Percentiles rank a stretch among this genome's conserved stretches.
These are phyloP conservation scores for Rousettus leschenaultii DNA, from an alignment of 2,113 vertebrate genomes.

Conservation along the genomic window DNA sequence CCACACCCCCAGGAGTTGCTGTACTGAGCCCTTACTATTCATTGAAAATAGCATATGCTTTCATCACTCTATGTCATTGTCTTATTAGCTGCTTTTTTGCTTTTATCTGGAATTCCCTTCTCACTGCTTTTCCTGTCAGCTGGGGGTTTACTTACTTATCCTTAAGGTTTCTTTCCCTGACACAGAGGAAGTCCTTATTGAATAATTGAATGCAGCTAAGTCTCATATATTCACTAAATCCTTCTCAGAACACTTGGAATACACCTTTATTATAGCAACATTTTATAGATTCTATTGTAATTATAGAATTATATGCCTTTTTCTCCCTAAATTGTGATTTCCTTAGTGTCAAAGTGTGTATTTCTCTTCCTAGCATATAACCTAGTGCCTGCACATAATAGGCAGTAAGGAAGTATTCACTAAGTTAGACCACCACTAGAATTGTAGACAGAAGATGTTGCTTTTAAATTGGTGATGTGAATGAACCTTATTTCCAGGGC, in stretches of 20 bases:
- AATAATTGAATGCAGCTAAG: neutral
- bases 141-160: neutral
- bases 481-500: neutral
- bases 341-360: neutral
- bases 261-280: neutral
- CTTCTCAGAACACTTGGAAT: neutral
- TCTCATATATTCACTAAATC: neutral
- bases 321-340: neutral
- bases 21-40: neutral
- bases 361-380: neutral
- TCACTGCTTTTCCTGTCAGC: neutral
- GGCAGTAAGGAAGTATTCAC: neutral
- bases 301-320: neutral
- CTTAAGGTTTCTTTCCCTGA: neutral
- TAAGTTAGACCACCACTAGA: neutral
- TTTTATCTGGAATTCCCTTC: neutral
- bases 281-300: neutral
- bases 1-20: neutral
- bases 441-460: neutral
- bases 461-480: neutral
- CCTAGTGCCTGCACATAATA: neutral
- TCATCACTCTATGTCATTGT: neutral
- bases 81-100: neutral
- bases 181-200: neutral
- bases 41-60: neutral